Evolutionary conservation across 2,797 vertebrate species (phyloP), one percentile per base, ranked within the genome.

Genomic region (Chromis chromis): DNA sequence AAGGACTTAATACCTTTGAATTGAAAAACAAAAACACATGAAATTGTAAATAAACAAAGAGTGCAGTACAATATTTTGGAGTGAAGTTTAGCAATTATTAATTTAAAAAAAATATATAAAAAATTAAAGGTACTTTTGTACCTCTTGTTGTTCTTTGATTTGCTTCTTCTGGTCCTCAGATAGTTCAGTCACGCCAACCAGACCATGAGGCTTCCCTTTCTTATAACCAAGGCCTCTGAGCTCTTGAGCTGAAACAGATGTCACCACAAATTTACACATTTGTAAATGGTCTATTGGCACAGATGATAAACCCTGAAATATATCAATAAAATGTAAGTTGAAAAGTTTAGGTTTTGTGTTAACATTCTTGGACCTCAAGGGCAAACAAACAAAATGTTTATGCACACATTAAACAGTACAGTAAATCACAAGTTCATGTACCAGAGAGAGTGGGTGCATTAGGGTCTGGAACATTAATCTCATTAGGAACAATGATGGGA

Each of bases 71-170:
- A 42, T 16, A 16, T 14, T 42, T 42, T 42, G 7, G 39, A 16
- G 2, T 42, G 39, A 42, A 42, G 3, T 14, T 46, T 19, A 17
- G 42, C 17, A 46, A 14, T 46, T 46, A 6, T 33, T 59, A 19
- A 16, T 58, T 28, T 25, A 16, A 42, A 48, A 46, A 24, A 11
- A 54, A 44, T 24, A 21, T 33, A 33, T 13, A 22, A 28, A 5
- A 39, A 58, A n/a, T 31, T 2, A 65, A 17, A 46, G 1, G 5
- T 12, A 24, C n/a, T 24, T 61, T 50, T 50, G 76, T 90, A 98
- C 97, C 96, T 98, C 97, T 82, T 98, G 97, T 74, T 98, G 97
- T 77, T 98, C 97, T 88, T 97, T 98, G 40, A 98, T 62, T 89
- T 98, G 97, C 64, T 89, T 97, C 88, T 96, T 97, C 88, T 98